These are phyloP conservation scores for Clarias magur DNA, from an alignment of 2,113 vertebrate genomes.

Conservation along the genomic window DNA sequence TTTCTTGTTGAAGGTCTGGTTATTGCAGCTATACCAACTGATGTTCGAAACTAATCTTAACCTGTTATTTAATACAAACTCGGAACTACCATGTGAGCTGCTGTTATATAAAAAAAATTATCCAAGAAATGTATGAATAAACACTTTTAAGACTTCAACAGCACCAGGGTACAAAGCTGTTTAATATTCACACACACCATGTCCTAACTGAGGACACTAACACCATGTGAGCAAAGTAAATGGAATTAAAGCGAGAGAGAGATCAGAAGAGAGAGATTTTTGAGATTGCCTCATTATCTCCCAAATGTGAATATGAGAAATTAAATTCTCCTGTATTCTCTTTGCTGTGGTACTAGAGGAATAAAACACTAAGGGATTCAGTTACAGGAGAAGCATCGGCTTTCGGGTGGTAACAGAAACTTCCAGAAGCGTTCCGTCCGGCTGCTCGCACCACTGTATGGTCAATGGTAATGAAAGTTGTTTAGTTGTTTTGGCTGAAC, in stretches of 20 bases:
- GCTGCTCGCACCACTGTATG: neutral
- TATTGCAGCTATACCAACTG: neutral
- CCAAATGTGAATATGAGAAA: neutral
- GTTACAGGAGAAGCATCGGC: neutral
- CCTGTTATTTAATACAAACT: too few relatives aligned
- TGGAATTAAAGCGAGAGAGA: neutral
- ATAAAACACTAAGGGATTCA: neutral
- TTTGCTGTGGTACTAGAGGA: neutral
- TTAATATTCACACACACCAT: neutral
- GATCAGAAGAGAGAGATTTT: neutral
- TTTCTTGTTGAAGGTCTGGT: too few relatives aligned
- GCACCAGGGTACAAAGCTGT: neutral
- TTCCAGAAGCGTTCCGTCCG: neutral
- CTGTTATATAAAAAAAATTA: neutral
- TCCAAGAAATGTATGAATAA: neutral
- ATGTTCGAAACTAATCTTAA: neutral
- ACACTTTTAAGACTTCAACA: neutral
- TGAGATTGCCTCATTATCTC: neutral
- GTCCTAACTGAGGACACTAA: neutral
- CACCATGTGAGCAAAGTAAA: neutral
- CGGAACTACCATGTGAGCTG: neutral
- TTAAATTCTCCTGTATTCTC: neutral
- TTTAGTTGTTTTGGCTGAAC: neutral
- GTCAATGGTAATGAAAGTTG: neutral
- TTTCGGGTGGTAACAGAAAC: neutral